Base-by-base conservation (phyloP, 2,888 invertebrate species). In the Frankliniella intonsa region DNA sequence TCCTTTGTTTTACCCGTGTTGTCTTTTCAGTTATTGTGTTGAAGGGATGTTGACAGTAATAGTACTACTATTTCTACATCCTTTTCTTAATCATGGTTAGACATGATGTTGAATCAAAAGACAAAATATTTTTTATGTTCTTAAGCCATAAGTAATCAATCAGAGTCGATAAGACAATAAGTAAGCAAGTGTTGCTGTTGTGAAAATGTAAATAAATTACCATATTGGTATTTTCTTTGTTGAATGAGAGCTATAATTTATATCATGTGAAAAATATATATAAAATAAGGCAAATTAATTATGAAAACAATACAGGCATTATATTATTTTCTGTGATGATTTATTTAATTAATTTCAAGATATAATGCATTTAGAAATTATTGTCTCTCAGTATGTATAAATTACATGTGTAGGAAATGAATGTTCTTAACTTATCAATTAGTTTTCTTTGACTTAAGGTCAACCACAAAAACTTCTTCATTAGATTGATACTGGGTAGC, bases 111-210 rank as follows among this genome's bases (percentile, higher is more conserved):
- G 9, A 76, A 76, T 76, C 25, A 76, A 76, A 76, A 76, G 69
- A 25, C 22, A 25, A 76, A 76, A 22, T 76, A 76, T 76, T 76
- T 76, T 76, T 76, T 12, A 22, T 22, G 25, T 76, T 25, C 25
- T 5, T 76, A 22, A 76, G 69, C 25, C 12, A 25, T 76, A 76
- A 76, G 12, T n/a, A 76, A 76, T 76, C 69, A 76, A 76, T 76
- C 69, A 76, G 69, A 25, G 69, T 86, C 84, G 86, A 86, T 85
- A 88, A 89, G 86, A 88, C 87, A 86, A 89, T 89, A 89, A 89
- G 88, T 49, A 76, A 81, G 50, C 22, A 51, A 8, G 49, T 62
- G 7, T 62, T 62, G 62, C 14, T n/a, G 7, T 7, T 62, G 19
- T 19, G n/a, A 7, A 62, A 17, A 14, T 62, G 17, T 62, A 62